Conservation (phyloP, 1,140 invertebrate genomes). For the Colletes gigas region DNA sequence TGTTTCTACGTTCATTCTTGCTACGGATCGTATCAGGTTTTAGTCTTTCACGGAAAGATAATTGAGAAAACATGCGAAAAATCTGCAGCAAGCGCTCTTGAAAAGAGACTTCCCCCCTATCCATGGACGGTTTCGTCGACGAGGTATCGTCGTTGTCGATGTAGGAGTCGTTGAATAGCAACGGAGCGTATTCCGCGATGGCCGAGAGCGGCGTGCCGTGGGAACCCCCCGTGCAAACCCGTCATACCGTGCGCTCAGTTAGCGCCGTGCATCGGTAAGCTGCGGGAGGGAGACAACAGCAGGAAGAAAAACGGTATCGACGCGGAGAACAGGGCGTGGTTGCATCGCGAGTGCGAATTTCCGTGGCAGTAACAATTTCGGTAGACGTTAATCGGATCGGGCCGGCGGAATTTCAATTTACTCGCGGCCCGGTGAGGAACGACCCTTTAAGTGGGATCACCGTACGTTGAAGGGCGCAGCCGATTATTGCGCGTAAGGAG, state of each 20-base stretch:
- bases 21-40: no score
- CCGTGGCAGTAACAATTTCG: background rate
- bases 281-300: background rate
- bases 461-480: constrained; percentile 55
- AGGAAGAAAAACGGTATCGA: constrained; percentile 22
- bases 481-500: constrained; percentile 59
- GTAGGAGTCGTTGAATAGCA: no score
- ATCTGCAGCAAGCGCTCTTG: no score
- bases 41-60: no score
- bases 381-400: constrained; percentile 36
- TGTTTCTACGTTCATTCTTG: no score
- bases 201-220: constrained; percentile 13
- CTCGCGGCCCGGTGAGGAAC: constrained; percentile 39
- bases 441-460: constrained; percentile 50
- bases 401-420: constrained; percentile 55
- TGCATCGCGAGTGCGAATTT: background rate
- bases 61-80: no score
- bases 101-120: no score
- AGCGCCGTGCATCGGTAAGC: background rate
- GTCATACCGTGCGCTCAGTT: background rate
- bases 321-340: background rate
- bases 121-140: no score
- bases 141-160: no score
- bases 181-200: background rate
- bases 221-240: constrained; percentile 11